A percentile compares a stretch with the other conserved stretches of the same genome.
These are phyloP conservation scores for Parnassius mnemosyne DNA, from an alignment of 2,888 invertebrate genomes.

Conservation along the genomic window DNA sequence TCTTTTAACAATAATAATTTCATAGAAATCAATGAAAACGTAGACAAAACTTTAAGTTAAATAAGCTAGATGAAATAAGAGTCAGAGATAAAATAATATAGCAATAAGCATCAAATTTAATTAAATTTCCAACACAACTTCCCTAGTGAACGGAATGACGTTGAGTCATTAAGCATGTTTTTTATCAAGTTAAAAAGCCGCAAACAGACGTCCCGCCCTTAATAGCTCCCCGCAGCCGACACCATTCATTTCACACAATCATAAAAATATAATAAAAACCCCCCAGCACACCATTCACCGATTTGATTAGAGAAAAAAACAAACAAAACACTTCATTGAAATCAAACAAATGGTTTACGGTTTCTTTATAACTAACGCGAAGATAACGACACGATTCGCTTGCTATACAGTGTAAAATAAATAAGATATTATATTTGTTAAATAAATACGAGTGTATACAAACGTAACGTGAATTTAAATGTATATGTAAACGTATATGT, in stretches of 20 bases:
- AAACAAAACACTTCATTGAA: constrained; percentile 26
- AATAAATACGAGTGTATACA: background rate
- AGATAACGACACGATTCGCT: constrained; percentile 12
- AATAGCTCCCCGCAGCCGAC: constrained; percentile 35
- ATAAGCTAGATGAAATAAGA: too few relatives aligned
- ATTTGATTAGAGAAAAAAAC: constrained; percentile 22
- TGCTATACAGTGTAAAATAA: background rate
- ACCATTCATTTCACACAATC: constrained; percentile 37
- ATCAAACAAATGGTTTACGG: constrained; percentile 16
- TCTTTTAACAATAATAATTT: too few relatives aligned
- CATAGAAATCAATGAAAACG: too few relatives aligned
- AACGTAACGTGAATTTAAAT: too few relatives aligned
- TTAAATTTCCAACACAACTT: constrained; percentile 15
- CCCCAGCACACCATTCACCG: constrained; percentile 23
- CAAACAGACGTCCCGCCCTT: constrained; percentile 37
- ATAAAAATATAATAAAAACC: constrained; percentile 37
- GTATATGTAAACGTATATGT: too few relatives aligned
- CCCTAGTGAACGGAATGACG: constrained; percentile 12
- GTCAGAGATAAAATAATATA: background rate
- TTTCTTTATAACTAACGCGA: constrained; percentile 7
- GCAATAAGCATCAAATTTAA: background rate
- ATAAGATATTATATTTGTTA: background rate
- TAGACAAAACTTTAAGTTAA: too few relatives aligned
- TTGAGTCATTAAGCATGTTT: constrained; percentile 23
- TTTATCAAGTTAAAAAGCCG: constrained; percentile 29